A percentile compares a stretch with the other conserved stretches of the same genome.
Conservation (phyloP, 2,797 vertebrate genomes). For the Tolypeutes matacus region DNA sequence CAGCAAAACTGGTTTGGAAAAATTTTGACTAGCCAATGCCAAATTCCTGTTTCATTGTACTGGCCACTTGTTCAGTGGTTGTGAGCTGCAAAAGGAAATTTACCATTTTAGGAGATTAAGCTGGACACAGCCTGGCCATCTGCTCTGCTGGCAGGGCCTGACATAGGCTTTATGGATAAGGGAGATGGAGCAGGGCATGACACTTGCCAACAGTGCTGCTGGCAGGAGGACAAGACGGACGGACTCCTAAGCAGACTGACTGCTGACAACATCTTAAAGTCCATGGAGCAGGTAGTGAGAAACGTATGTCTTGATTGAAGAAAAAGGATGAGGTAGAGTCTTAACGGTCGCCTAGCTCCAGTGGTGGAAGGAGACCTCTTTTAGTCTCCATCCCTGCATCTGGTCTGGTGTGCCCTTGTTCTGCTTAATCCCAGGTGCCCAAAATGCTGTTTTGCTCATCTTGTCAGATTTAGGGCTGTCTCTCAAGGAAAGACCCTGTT, state of each 20-base stretch:
- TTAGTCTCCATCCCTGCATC: not conserved
- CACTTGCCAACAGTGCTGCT: not conserved
- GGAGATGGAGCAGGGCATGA: not conserved
- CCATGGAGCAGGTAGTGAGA: conserved; percentile 8
- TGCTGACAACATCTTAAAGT: conserved; percentile 43
- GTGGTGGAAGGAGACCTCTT: not conserved
- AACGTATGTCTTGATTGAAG: not conserved
- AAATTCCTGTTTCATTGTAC: conserved; percentile 33
- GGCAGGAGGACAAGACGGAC: not conserved
- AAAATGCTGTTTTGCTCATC: not conserved
- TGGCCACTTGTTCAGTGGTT: conserved; percentile 63
- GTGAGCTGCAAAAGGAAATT: conserved; percentile 50
- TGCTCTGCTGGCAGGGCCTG: conserved; percentile 68
- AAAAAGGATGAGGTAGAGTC: not conserved
- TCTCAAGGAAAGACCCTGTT: not conserved
- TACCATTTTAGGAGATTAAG: conserved; percentile 62
- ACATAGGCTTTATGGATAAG: conserved; percentile 31
- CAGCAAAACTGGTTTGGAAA: conserved; percentile 36
- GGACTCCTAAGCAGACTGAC: not conserved
- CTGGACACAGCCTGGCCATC: conserved; percentile 63
- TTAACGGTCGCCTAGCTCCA: not conserved
- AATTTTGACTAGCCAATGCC: not conserved
- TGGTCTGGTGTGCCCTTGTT: not conserved
- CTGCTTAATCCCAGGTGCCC: not conserved
- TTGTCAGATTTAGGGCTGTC: not conserved